phyloP scores from a whole-genome alignment of 2,888 invertebrate species.

The Willowsia nigromaculata region DNA sequence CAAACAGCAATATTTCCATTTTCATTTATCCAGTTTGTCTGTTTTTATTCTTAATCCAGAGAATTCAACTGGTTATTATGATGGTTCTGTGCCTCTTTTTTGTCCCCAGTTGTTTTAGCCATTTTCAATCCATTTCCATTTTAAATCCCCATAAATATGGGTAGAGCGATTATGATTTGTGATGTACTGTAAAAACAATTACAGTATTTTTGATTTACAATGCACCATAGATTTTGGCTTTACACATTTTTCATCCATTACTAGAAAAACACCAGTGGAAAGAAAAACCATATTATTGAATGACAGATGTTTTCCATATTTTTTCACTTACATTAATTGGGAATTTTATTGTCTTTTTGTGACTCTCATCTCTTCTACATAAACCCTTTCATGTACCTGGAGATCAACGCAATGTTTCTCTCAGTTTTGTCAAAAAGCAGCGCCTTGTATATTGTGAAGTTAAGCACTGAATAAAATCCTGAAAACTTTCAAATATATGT shows the following conservation, averaged over 20 bases:
- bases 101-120: not conserved
- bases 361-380: constrained; percentile 27
- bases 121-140: constrained; percentile 27
- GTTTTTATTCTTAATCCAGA: constrained; percentile 1
- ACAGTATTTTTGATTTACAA: not conserved
- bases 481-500: not conserved
- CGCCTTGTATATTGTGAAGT: not conserved
- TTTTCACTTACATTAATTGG: constrained; percentile 73
- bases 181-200: not conserved
- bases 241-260: not conserved
- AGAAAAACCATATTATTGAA: not conserved
- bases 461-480: not conserved
- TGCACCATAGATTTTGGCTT: not conserved
- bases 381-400: not conserved
- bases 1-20: not conserved
- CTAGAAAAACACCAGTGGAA: not conserved
- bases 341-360: constrained; percentile 74
- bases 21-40: constrained; percentile 4
- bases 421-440: not conserved
- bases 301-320: constrained; percentile 76
- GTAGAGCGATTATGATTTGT: constrained; percentile 19
- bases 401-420: not conserved
- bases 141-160: constrained; percentile 1
- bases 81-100: not conserved
- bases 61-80: not conserved